A percentile compares a stretch with the other conserved stretches of the same genome.
phyloP scores from a whole-genome alignment of 2,113 vertebrate genomes.

The Scomber japonicus region DNA sequence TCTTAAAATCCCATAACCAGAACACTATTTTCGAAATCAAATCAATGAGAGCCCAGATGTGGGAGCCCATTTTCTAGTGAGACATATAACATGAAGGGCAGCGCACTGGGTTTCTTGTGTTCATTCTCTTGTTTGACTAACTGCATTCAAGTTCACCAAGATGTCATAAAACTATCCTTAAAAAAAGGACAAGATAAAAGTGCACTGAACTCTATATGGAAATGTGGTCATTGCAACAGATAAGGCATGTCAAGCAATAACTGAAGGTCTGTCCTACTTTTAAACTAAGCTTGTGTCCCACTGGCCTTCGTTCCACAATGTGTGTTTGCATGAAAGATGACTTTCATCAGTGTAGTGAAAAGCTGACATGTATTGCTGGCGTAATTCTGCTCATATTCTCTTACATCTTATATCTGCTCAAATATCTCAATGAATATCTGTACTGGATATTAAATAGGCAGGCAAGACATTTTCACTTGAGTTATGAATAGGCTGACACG shows the following conservation, averaged over 20 bases:
- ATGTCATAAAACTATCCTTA: conserved; percentile 34
- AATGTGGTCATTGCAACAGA: conserved; percentile 42
- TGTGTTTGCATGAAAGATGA: conserved; percentile 13
- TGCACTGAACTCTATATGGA: conserved; percentile 33
- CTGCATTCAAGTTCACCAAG: conserved; percentile 28
- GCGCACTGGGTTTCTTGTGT: conserved; percentile 28
- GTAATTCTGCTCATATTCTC: conserved; percentile 1
- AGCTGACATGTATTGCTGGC: neutral
- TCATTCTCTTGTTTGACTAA: conserved; percentile 45
- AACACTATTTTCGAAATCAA: conserved; percentile 59
- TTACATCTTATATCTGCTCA: neutral
- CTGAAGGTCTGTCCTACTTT: conserved; percentile 53
- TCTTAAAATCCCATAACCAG: conserved; percentile 30
- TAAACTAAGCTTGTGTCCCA: conserved; percentile 28
- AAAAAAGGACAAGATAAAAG: conserved; percentile 7
- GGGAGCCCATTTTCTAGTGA: conserved; percentile 59
- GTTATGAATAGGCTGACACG: too few species aligned
- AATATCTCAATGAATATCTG: neutral
- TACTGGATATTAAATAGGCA: neutral
- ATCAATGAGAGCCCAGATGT: conserved; percentile 50
- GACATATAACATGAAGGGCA: conserved; percentile 56
- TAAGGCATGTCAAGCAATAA: conserved; percentile 44
- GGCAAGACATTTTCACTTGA: too few species aligned
- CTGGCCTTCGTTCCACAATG: conserved; percentile 28
- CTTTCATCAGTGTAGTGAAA: conserved; percentile 9